Percentiles rank a stretch among this genome's conserved stretches.
phyloP scores from a whole-genome alignment of 2,888 invertebrate genomes.

The Ligdia adustata region DNA sequence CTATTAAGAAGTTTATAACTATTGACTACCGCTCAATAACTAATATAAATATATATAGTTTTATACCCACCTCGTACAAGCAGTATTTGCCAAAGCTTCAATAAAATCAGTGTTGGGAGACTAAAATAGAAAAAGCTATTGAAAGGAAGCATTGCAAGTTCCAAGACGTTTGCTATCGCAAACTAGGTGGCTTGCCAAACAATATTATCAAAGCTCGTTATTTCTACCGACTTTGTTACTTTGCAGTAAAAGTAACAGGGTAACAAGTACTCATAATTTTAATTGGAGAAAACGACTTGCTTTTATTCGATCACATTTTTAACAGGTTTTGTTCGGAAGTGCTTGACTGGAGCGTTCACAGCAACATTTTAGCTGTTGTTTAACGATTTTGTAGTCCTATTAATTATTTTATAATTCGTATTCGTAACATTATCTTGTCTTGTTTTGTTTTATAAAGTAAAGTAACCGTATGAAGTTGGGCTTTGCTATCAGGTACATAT shows the following conservation, averaged over 20 bases:
- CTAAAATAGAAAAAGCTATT: slow-evolving; percentile 35
- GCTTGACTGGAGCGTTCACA: slow-evolving; percentile 1
- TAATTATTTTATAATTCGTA: too few species aligned
- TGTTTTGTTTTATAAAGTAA: too few species aligned
- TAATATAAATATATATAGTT: neutral
- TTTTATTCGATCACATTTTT: slow-evolving; percentile 16
- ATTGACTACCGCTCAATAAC: slow-evolving; percentile 2
- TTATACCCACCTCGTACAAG: neutral
- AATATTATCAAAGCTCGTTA: slow-evolving; percentile 53
- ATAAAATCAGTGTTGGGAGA: slow-evolving; percentile 36
- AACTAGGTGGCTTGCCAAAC: slow-evolving; percentile 40
- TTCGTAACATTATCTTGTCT: too few species aligned
- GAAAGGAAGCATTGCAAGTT: slow-evolving; percentile 38
- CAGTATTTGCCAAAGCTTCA: slow-evolving; percentile 24
- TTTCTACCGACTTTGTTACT: slow-evolving; percentile 35
- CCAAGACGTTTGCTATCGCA: slow-evolving; percentile 41
- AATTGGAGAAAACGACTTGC: slow-evolving; percentile 18
- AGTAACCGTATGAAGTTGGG: too few species aligned
- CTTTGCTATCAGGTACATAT: too few species aligned
- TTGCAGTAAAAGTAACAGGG: slow-evolving; percentile 20
- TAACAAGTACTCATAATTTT: slow-evolving; percentile 24
- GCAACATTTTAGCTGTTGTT: slow-evolving; percentile 11
- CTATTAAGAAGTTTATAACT: slow-evolving; percentile 9
- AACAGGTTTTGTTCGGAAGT: slow-evolving; percentile 11
- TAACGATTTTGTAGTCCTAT: neutral